Base-by-base conservation (phyloP, 2,113 vertebrate species). In the Anhinga anhinga region DNA sequence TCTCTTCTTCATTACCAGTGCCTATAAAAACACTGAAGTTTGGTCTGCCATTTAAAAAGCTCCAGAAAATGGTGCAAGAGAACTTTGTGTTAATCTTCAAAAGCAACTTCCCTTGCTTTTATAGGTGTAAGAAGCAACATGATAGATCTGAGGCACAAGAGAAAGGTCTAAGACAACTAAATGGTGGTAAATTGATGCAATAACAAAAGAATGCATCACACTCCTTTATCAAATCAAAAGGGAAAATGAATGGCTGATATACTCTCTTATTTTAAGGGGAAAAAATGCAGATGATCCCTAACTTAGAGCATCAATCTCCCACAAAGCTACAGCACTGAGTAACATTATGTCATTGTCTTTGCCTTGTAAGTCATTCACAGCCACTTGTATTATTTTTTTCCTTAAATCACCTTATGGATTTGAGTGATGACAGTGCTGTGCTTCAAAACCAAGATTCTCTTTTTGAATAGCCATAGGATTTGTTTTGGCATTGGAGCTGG, bases 261-360 rank as follows among this genome's bases (percentile, higher is more conserved):
- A 50, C 77, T 80, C 89, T 76, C 36, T 89, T 93, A 96, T 95
- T 95, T 94, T 89, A 95, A 65, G 52, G 47, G 44, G 27, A 1
- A 76, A 84, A 96, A 92, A 32, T 12, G 0, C 18, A 92, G 56
- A 93, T 87, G 18, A 23, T 92, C 32, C 40, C 34, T 74, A 88
- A 82, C 38, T 71, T 23, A 65, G 15, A 86, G 38, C 72, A 88
- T 74, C 86, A 66, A 61, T 92, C 93, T 96, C 52, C 21, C 62
- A 73, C 47, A 69, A 52, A 88, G 44, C 13, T 66, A 52, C 27
- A 85, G 49, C 65, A 36, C 26, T 49, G 80, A 91, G 81, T 62
- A 92, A 72, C 26, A 34, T 58, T n/a, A 89, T 72, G n/a, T 63
- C 69, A 29, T 42, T 92, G 83, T 77, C 62, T 96, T 88, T 80